Evolutionary conservation across 2,113 vertebrate genomes (phyloP).

Genomic region (Synodontis membranacea): DNA sequence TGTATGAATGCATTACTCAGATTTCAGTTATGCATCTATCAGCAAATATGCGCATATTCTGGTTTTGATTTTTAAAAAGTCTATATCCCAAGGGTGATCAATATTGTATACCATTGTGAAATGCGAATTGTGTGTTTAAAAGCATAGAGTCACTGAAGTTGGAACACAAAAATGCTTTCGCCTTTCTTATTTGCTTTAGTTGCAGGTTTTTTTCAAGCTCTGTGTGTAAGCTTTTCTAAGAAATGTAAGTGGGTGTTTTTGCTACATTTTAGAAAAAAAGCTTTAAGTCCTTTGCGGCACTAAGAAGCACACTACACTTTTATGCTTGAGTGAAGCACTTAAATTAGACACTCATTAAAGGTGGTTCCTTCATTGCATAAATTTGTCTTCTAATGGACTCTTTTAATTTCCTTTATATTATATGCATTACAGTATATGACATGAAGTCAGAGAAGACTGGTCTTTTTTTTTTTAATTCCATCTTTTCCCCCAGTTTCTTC

Average conservation of each 20-base stretch:
- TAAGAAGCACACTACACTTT: constrained; percentile 3
- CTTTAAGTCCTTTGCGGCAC: constrained; percentile 12
- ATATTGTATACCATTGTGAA: constrained; percentile 66
- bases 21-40: constrained; percentile 49
- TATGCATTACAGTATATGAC: background rate
- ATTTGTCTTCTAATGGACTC: background rate
- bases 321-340: background rate
- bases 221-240: background rate
- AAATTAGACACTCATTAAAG: constrained; percentile 19
- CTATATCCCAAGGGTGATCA: constrained; percentile 54
- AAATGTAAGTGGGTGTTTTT: constrained; percentile 7
- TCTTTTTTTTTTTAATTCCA: background rate
- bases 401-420: background rate
- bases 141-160: constrained; percentile 58
- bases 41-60: constrained; percentile 39
- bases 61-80: constrained; percentile 56
- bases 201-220: constrained; percentile 8
- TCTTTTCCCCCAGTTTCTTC: background rate
- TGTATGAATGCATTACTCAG: background rate
- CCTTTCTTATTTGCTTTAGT: constrained; percentile 45
- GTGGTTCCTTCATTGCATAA: background rate
- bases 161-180: constrained; percentile 38
- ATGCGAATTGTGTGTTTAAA: constrained; percentile 59
- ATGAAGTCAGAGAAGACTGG: background rate
- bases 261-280: constrained; percentile 25